Conservation (phyloP, 2,797 vertebrate genomes). For the Merluccius polli region DNA sequence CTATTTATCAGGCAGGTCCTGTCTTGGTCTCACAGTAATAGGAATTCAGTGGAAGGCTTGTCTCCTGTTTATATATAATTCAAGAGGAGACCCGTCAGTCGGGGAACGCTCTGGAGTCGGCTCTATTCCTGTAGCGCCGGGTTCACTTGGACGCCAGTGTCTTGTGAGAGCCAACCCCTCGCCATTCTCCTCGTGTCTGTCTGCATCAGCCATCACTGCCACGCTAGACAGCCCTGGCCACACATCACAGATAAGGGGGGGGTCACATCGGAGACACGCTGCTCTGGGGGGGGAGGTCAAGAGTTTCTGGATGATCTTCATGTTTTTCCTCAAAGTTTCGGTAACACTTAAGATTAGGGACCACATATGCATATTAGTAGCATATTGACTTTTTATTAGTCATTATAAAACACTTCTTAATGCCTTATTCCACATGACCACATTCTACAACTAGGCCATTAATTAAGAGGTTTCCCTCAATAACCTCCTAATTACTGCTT, state of each 20-base stretch:
- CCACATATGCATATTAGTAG: too few relatives aligned
- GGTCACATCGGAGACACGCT: slow-evolving; percentile 34
- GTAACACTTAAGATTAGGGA: too few relatives aligned
- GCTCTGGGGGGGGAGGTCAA: not conserved
- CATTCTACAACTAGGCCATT: too few relatives aligned
- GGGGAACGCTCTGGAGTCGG: slow-evolving; percentile 33
- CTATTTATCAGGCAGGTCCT: not conserved
- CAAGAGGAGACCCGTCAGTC: slow-evolving; percentile 29
- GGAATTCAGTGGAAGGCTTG: slow-evolving; percentile 9
- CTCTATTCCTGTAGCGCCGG: slow-evolving; percentile 31
- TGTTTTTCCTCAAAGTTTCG: slow-evolving; percentile 33
- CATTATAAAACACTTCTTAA: too few relatives aligned
- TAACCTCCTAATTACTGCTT: too few relatives aligned
- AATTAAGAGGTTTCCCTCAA: too few relatives aligned
- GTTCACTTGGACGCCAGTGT: slow-evolving; percentile 30
- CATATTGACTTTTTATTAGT: too few relatives aligned
- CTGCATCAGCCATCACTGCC: slow-evolving; percentile 48
- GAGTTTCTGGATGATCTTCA: slow-evolving; percentile 1
- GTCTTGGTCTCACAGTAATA: not conserved
- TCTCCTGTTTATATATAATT: slow-evolving; percentile 27
- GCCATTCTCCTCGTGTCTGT: slow-evolving; percentile 17
- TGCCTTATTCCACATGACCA: too few relatives aligned
- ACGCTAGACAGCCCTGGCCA: slow-evolving; percentile 25
- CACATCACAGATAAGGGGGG: slow-evolving; percentile 42
- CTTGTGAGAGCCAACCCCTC: slow-evolving; percentile 32